Evolutionary conservation across 2,797 vertebrate genomes (phyloP), one percentile per base, ranked within the genome.

Genomic region (Nannoperca australis): DNA sequence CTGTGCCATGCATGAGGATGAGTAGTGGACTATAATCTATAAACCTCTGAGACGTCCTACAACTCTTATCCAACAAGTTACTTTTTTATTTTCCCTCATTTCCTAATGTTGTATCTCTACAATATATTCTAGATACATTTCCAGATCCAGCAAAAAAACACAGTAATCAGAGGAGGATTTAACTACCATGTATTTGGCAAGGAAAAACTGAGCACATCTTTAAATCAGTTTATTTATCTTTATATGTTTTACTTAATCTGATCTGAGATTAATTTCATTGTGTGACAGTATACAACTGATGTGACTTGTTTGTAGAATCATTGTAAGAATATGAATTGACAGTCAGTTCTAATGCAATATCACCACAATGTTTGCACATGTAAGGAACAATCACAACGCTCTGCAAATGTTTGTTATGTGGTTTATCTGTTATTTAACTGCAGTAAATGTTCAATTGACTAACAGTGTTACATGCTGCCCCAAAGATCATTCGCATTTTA

Each of bases 371-470:
- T 78, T 56, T 5, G 24, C 18, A 20, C 53, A 72, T 68, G 5
- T 56, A 70, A 59, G 15, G 36, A 8, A 40, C 15, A 34, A 0
- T 42, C 9, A 24, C 61, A 62, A 60, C 61, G 5, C 5, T 60
- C 17, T 34, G 30, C 30, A 50, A 20, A 27, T 65, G 36, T 22
- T 50, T 55, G 11, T 62, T 9, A n/a, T 32, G 24, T 73, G 24
- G 2, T 44, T 40, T 50, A 30, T 56, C 20, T 71, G 15, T 40
- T 20, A 27, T 60, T 44, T 15, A 63, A 50, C 30, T 70, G 0
- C 47, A 40, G 7, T 68, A 50, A 62, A 60, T 68, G 64, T 71
- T 51, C 8, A 20, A 18, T 30, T 51, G 47, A 61, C 18, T 34
- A 15, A 44, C 20, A 7, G 2, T 34, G 47, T 49, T 58, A 1